Evolutionary conservation across 2,888 invertebrate genomes (phyloP).

Genomic region (Strigamia transsilvanica): DNA sequence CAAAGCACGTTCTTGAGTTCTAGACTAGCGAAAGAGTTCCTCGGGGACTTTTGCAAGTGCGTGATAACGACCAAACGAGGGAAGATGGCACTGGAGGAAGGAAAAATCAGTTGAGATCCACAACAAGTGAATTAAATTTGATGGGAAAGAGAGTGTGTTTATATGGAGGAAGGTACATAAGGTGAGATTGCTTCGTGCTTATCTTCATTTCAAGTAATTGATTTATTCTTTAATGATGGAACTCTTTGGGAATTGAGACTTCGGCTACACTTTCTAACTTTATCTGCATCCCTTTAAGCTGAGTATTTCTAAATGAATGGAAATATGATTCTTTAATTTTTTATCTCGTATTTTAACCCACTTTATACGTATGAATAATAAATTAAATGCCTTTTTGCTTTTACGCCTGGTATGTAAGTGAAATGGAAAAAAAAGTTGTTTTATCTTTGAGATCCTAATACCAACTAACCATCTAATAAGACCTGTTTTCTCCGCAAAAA

Average conservation of each 20-base stretch:
- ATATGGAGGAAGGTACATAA: constrained; percentile 35
- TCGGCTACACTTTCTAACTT: not conserved
- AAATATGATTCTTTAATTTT: not conserved
- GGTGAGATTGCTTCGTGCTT: constrained; percentile 45
- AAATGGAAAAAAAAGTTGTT: not conserved
- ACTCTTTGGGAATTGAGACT: constrained; percentile 14
- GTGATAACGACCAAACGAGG: constrained; percentile 47
- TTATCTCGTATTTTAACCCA: not conserved
- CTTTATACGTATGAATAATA: constrained; percentile 11
- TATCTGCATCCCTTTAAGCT: not conserved
- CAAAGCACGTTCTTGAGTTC: constrained; percentile 37
- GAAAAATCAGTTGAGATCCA: constrained; percentile 46
- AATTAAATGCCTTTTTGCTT: constrained; percentile 21
- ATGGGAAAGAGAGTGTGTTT: constrained; percentile 40
- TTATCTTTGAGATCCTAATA: constrained; percentile 9
- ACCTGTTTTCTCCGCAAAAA: constrained; percentile 25
- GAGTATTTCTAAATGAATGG: not conserved
- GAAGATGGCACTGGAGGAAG: constrained; percentile 37
- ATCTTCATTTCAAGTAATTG: constrained; percentile 46
- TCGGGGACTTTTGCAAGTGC: constrained; percentile 42
- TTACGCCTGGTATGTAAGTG: not conserved
- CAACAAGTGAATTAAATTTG: constrained; percentile 47
- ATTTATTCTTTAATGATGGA: constrained; percentile 48
- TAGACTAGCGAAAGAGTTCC: constrained; percentile 43
- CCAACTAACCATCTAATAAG: constrained; percentile 4